These are phyloP conservation scores for Pavo muticus DNA, from an alignment of 2,113 vertebrate genomes.

Conservation along the genomic window DNA sequence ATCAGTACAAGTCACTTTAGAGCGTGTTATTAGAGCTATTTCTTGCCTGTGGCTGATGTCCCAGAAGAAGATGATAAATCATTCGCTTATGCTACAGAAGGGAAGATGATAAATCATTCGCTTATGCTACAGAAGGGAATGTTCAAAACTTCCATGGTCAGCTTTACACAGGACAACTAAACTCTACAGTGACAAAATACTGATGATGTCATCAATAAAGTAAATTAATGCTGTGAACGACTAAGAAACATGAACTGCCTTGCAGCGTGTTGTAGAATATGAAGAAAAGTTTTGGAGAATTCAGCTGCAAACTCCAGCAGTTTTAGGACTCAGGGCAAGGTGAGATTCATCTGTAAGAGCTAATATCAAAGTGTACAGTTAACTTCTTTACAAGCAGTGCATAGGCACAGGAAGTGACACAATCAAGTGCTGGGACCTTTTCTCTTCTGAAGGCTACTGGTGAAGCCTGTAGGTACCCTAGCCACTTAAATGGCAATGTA, in stretches of 20 bases:
- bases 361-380: not conserved
- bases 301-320: not conserved
- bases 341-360: not conserved
- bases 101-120: slow-evolving; percentile 19
- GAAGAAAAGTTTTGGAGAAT: slow-evolving; percentile 12
- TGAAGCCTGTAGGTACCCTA: not conserved
- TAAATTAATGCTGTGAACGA: not conserved
- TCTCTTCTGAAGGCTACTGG: not conserved
- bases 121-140: not conserved
- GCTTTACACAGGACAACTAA: slow-evolving; percentile 37
- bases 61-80: slow-evolving; percentile 48
- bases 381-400: not conserved
- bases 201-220: slow-evolving; percentile 43
- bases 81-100: not conserved
- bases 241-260: slow-evolving; percentile 3
- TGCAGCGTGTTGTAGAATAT: not conserved
- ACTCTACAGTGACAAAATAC: slow-evolving; percentile 20
- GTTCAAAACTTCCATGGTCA: slow-evolving; percentile 53
- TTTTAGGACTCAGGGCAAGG: not conserved
- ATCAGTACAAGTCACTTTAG: not conserved
- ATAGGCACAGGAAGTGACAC: not conserved
- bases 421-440: not conserved
- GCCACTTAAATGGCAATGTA: not conserved
- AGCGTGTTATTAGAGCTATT: not conserved
- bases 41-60: slow-evolving; percentile 17